Evolutionary conservation across 2,113 vertebrate species (phyloP), one percentile per base, ranked within the genome.

Genomic region (Microtus montanus): DNA sequence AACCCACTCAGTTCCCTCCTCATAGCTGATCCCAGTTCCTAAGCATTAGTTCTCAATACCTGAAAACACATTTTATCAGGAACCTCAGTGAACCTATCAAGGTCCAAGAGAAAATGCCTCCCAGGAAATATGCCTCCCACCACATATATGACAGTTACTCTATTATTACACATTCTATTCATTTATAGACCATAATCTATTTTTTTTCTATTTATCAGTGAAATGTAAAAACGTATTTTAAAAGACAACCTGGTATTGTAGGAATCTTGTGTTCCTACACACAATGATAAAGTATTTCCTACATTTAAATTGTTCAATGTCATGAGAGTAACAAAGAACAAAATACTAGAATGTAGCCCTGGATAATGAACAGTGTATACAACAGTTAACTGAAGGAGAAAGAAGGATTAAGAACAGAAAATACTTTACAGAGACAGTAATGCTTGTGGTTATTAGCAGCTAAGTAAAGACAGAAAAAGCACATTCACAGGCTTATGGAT

Each of bases 201-300:
- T 66, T 33, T 33, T 33, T 66, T 85, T 66, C 24, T 66, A 24
- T 66, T 4, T 3, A 33, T 13, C 12, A 77, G 20, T 75, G 7
- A 52, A 75, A 38, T 15, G 54, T 17, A 8, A 38, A 35, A 63
- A 74, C 1, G 5, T 75, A 38, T 49, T 3, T 89, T 52, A 58
- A 28, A 35, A 24, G 19, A 52, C 10, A 84, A 75, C 66, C 10
- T 28, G 52, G 15, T 84, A 47, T 13, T n/a, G 2, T n/a, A 58
- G 71, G 19, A 4, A 47, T 75, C 80, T 47, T 38, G 71, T n/a
- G 0, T 87, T 93, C 54, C n/a, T 80, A 10, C 22, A 90, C 10
- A 91, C 13, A 66, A 41, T 64, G 61, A 64, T 58, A 71, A 78
- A 87, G 47, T 78, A 85, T 68, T 93, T 93, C 41, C 47, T 85